These are phyloP conservation scores for Rhinatrema bivittatum DNA, from an alignment of 2,797 vertebrate genomes.

Conservation along the genomic window DNA sequence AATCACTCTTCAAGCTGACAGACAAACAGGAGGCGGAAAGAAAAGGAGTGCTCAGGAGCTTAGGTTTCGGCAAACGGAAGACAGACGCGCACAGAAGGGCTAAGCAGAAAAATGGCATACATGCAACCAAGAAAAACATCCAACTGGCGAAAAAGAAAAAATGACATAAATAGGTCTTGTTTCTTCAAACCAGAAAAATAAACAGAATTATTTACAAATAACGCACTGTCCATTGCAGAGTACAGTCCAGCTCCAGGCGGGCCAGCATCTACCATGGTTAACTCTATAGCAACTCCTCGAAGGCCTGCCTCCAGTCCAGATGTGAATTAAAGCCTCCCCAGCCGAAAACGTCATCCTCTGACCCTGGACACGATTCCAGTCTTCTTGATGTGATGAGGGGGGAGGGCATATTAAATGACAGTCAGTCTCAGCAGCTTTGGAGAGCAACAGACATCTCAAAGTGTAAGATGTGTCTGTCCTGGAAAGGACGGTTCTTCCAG, in stretches of 20 bases:
- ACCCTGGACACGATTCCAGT: constrained; percentile 2
- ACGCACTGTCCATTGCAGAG: not conserved
- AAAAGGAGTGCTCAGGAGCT: not conserved
- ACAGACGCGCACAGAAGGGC: not conserved
- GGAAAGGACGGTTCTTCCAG: too few species aligned
- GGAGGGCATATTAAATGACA: too few species aligned
- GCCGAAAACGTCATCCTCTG: too few species aligned
- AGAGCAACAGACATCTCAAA: too few species aligned
- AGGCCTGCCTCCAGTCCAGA: too few species aligned
- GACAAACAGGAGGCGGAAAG: constrained; percentile 7
- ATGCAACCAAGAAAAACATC: too few species aligned
- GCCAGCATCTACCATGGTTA: too few species aligned
- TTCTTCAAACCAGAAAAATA: constrained; percentile 16
- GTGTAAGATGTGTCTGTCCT: too few species aligned
- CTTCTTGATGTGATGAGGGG: not conserved
- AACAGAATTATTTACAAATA: constrained; percentile 29
- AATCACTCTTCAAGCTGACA: not conserved
- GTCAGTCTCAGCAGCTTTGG: too few species aligned
- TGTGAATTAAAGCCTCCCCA: not conserved
- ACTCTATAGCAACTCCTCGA: too few species aligned
- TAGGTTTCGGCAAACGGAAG: not conserved
- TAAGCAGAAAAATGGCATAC: constrained; percentile 1
- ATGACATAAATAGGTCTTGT: constrained; percentile 7
- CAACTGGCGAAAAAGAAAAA: too few species aligned
- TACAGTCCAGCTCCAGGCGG: too few species aligned